Evolutionary conservation across 2,888 invertebrate species (phyloP), one percentile per base, ranked within the genome.

Genomic region (Amiota minor): DNA sequence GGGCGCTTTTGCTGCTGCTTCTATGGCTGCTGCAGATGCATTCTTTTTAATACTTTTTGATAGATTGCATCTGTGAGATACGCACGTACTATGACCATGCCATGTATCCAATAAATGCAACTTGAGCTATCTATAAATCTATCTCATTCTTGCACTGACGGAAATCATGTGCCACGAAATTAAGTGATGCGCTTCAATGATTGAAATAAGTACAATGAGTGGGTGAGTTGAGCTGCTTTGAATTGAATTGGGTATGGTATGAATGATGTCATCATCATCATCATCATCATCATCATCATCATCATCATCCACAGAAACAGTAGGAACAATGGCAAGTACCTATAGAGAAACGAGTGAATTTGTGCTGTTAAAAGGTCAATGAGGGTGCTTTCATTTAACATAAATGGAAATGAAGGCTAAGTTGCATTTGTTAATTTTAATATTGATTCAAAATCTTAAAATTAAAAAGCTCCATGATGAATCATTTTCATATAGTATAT

Each of bases 21-120:
- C 35, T 35, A 35, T 35, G 35, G 53, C 35, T 53, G 65, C 72
- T 72, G 74, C 76, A 71, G 72, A 59, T 77, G 73, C 64, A 72
- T 23, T 73, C 49, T 35, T 50, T 76, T 78, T 79, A 82, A 82
- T 82, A 81, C 83, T 80, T 79, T 82, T 81, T 83, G 82, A 82
- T 82, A 83, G 83, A 82, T 82, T 82, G 80, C 82, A 83, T 80
- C 82, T 78, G 81, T 75, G 75, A 3, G 18, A 20, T 68, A 14
- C 68, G 23, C 23, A 23, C 46, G 64, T n/a, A 14, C 45, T 10
- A 45, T 9, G 62, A n/a, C 16, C 20, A n/a, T 56, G 56, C 16
- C 14, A 53, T n/a, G 6, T n/a, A 53, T 53, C 3, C 53, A 53
- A 53, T n/a, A 10, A n/a, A 53, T 53, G 16, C 16, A n/a, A 23